Base-by-base conservation (phyloP, 2,797 vertebrate genomes). In the Austrolebias charrua region DNA sequence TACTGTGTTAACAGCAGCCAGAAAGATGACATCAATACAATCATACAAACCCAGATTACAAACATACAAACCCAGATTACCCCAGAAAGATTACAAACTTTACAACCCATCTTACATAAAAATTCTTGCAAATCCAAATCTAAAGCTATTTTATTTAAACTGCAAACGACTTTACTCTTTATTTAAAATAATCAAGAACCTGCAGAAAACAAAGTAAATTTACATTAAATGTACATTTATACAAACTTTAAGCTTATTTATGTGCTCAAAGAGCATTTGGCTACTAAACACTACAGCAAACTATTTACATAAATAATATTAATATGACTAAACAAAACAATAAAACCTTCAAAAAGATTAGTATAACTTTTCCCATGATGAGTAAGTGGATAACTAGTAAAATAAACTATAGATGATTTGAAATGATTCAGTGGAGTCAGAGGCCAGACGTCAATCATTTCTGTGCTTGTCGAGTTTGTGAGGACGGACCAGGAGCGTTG, bases 401-500 rank as follows among this genome's bases (percentile, higher is more conserved):
- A 40, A 40, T 40, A 40, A 3, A 40, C 38, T 40, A 31, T 40
- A 5, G 38, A 13, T 50, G 6, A 7, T 42, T 10, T 42, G 13
- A 10, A 5, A 14, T n/a, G 44, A 13, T 29, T 47, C 35, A 47
- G 55, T 54, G 18, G 48, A 28, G 28, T 50, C 5, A 46, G 61
- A 9, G 11, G 6, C 35, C 51, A 47, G 28, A 53, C 31, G 31
- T 2, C 12, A 14, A 15, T 90, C 57, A 89, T 35, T 68, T 65
- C 62, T 72, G 88, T 44, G 76, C 70, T 72, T 70, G 80, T 47
- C 56, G 57, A 48, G 69, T 80, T 63, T 77, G 85, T 72, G 73
- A 69, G 12, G 81, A 35, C 43, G 62, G 20, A 13, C 64, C 49
- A 42, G 69, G 20, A 67, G 84, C 90, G 78, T 92, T 96, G 57